Evolutionary conservation across 2,888 invertebrate species (phyloP).

Genomic region (Tethea ocularis): DNA sequence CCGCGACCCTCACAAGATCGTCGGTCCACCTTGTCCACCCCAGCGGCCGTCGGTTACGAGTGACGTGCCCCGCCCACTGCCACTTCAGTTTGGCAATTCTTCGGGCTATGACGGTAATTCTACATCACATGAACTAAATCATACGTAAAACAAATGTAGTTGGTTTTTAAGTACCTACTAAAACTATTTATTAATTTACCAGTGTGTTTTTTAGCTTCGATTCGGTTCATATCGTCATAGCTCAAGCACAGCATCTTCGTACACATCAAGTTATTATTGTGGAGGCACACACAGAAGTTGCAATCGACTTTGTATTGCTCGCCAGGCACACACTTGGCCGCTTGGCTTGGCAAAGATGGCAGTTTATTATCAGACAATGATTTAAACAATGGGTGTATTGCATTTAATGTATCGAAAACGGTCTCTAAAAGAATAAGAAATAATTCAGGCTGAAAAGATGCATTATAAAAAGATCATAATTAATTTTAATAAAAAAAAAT

Average conservation of each 20-base stretch:
- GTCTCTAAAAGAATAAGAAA: not conserved
- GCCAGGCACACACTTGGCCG: constrained; percentile 51
- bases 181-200: constrained; percentile 48
- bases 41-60: no score
- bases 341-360: constrained; percentile 36
- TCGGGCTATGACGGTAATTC: no score
- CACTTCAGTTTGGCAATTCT: no score
- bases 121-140: no score
- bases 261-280: constrained; percentile 52
- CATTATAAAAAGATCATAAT: no score
- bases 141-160: no score
- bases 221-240: constrained; percentile 43
- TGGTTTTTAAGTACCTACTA: constrained; percentile 13
- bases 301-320: constrained; percentile 56
- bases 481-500: no score
- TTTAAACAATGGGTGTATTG: constrained; percentile 32
- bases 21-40: no score
- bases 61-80: no score
- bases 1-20: no score
- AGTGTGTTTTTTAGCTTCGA: constrained; percentile 42
- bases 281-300: constrained; percentile 59
- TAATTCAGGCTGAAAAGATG: not conserved
- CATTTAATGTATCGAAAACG: constrained; percentile 6
- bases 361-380: constrained; percentile 27
- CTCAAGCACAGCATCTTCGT: constrained; percentile 55